Conservation (phyloP, 2,113 vertebrate genomes). For the Arothron firmamentum region DNA sequence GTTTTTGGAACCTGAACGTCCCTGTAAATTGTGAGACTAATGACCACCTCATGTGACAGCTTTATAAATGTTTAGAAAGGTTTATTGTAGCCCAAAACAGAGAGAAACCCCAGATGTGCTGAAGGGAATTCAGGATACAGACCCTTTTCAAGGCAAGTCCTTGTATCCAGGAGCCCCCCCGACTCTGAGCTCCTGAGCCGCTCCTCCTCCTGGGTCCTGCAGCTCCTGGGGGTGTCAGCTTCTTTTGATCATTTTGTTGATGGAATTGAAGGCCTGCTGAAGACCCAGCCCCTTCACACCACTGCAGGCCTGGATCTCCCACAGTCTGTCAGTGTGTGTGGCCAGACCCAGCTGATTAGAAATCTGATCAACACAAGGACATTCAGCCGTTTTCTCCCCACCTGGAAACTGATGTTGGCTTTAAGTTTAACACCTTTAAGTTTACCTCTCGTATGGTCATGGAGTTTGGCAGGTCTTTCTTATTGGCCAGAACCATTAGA, state of each 20-base stretch:
- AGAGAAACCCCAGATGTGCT: too few species aligned
- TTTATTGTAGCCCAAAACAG: too few species aligned
- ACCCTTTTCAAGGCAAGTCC: too few species aligned
- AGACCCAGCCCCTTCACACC: slow-evolving; percentile 76
- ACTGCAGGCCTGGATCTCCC: slow-evolving; percentile 83
- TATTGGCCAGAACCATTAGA: slow-evolving; percentile 88
- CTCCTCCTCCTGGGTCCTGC: neutral
- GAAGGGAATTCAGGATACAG: too few species aligned
- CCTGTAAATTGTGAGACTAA: too few species aligned
- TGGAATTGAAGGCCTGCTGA: slow-evolving; percentile 71
- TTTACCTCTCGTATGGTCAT: slow-evolving; percentile 68
- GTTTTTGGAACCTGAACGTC: too few species aligned
- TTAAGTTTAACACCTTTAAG: neutral
- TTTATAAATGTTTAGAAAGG: too few species aligned
- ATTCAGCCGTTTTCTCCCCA: neutral
- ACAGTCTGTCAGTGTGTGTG: slow-evolving; percentile 44
- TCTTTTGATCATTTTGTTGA: slow-evolving; percentile 74
- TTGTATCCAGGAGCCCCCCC: neutral
- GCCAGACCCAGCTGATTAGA: slow-evolving; percentile 57
- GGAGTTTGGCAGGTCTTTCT: slow-evolving; percentile 77
- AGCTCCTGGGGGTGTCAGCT: slow-evolving; percentile 21
- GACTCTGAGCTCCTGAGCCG: neutral
- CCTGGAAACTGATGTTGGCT: neutral
- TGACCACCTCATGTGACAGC: too few species aligned
- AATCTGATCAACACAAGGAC: slow-evolving; percentile 46